These are phyloP conservation scores for Adelosebastes latens DNA, from an alignment of 2,797 vertebrate genomes.

Conservation along the genomic window DNA sequence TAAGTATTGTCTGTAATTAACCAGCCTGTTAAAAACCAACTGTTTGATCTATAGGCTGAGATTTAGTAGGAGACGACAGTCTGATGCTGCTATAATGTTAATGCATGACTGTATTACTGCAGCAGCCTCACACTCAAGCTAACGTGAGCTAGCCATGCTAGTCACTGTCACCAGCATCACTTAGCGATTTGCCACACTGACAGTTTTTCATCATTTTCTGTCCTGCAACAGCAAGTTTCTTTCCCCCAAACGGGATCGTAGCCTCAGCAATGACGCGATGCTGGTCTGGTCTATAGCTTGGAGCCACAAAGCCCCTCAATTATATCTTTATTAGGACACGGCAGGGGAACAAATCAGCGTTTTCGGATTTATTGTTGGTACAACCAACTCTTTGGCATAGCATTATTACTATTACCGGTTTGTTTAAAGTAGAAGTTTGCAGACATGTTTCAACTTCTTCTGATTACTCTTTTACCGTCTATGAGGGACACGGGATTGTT, in stretches of 20 bases:
- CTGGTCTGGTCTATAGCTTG: not conserved
- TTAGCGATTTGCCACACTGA: no score
- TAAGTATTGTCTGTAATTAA: no score
- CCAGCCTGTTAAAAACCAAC: no score
- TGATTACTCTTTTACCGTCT: not conserved
- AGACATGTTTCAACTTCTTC: not conserved
- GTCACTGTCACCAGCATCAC: no score
- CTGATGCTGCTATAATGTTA: no score
- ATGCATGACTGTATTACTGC: no score
- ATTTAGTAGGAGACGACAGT: no score
- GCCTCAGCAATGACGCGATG: not conserved
- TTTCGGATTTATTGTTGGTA: not conserved
- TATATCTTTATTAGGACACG: not conserved
- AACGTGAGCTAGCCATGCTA: no score
- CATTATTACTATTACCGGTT: not conserved
- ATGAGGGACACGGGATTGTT: not conserved
- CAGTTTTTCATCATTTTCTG: no score
- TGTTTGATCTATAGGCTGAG: no score
- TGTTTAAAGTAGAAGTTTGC: not conserved
- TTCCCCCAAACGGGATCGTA: not conserved
- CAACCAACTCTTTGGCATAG: not conserved
- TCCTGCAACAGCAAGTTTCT: accelerated
- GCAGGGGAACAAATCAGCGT: not conserved
- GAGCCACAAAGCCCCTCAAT: not conserved
- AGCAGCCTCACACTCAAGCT: no score